Conservation (phyloP, 2,888 invertebrate species). For the Ischnus inquisitorius region DNA sequence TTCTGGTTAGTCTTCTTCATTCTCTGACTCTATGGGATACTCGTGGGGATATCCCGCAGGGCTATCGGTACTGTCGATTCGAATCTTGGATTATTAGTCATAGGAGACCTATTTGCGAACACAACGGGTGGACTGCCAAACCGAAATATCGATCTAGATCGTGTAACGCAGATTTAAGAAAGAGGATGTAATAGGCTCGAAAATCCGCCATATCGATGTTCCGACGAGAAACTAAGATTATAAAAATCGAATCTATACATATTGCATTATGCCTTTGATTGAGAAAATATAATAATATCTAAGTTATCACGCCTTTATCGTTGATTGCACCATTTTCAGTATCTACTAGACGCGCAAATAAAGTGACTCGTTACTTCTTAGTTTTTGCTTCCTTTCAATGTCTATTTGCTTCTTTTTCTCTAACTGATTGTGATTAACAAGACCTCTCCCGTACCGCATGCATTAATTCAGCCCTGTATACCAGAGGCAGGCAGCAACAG, state of each 20-base stretch:
- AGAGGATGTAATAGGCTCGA: slow-evolving; percentile 7
- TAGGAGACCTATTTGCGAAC: slow-evolving; percentile 25
- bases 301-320: not conserved
- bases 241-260: not conserved
- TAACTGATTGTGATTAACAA: slow-evolving; percentile 69
- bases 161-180: slow-evolving; percentile 13
- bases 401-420: slow-evolving; percentile 23
- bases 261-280: not conserved
- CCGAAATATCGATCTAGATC: slow-evolving; percentile 50
- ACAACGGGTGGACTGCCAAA: not conserved
- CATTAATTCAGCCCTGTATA: slow-evolving; percentile 64
- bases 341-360: not conserved
- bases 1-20: slow-evolving; percentile 46
- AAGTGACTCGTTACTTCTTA: not conserved
- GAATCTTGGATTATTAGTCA: slow-evolving; percentile 77
- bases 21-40: slow-evolving; percentile 69
- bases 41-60: slow-evolving; percentile 72
- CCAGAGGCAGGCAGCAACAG: slow-evolving; percentile 50
- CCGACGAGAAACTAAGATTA: no score
- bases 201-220: not conserved
- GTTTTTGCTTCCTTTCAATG: slow-evolving; percentile 17
- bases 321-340: not conserved
- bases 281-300: not conserved
- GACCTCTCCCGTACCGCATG: slow-evolving; percentile 57
- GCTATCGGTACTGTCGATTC: slow-evolving; percentile 75